phyloP scores from a whole-genome alignment of 2,888 invertebrate species.

The Scaptomyza parva region DNA sequence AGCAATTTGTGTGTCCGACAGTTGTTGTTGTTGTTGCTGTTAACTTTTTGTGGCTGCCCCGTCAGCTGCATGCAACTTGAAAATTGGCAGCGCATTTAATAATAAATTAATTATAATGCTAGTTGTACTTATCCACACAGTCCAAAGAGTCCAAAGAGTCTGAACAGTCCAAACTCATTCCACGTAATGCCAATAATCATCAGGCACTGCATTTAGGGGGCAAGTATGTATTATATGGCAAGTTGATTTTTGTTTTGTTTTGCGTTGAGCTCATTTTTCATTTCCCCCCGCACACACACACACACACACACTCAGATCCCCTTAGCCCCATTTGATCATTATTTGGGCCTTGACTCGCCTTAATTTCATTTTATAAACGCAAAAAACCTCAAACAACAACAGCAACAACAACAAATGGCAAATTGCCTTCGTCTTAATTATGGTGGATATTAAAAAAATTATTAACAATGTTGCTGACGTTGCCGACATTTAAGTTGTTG shows the following conservation, averaged over 20 bases:
- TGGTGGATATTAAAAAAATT: constrained; percentile 72
- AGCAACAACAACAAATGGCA: constrained; percentile 56
- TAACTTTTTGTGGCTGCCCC: constrained; percentile 38
- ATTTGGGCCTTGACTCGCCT: constrained; percentile 55
- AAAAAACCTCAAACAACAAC: too few relatives aligned
- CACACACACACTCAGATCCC: neutral
- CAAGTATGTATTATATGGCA: constrained; percentile 44
- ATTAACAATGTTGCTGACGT: constrained; percentile 67
- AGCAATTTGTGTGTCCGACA: constrained; percentile 76
- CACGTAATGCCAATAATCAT: constrained; percentile 76
- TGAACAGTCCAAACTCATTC: constrained; percentile 68
- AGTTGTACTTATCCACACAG: constrained; percentile 73
- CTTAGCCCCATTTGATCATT: neutral
- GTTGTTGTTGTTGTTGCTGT: constrained; percentile 26
- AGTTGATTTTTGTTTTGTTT: too few relatives aligned
- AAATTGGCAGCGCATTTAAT: constrained; percentile 75
- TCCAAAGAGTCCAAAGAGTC: too few relatives aligned
- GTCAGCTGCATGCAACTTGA: constrained; percentile 77
- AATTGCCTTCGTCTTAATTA: constrained; percentile 76
- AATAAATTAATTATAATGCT: constrained; percentile 78
- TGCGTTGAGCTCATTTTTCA: constrained; percentile 52
- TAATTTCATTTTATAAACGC: constrained; percentile 66
- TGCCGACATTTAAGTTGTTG: constrained; percentile 26
- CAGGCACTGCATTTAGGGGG: constrained; percentile 48
- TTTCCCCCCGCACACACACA: neutral